These are phyloP conservation scores for Drosophila phalerata DNA, from an alignment of 2,888 invertebrate genomes.

Conservation along the genomic window DNA sequence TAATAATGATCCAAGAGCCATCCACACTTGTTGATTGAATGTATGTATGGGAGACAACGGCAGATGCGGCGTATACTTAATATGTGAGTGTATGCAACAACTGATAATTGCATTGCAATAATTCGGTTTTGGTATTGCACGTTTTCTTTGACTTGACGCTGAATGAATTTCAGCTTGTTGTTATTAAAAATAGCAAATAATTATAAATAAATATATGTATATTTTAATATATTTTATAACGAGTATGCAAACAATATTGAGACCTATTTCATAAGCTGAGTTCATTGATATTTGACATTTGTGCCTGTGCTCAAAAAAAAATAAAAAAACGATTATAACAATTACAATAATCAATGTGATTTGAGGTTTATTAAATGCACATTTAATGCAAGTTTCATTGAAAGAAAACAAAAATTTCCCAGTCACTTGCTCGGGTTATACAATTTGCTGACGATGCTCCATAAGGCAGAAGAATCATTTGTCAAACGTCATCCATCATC, in stretches of 20 bases:
- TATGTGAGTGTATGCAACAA: constrained; percentile 58
- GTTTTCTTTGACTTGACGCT: constrained; percentile 51
- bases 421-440: constrained; percentile 38
- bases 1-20: constrained; percentile 22
- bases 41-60: constrained; percentile 6
- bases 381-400: constrained; percentile 4
- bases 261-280: constrained; percentile 73
- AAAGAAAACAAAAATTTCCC: background rate
- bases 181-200: constrained; percentile 61
- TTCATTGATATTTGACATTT: constrained; percentile 77
- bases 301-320: constrained; percentile 2
- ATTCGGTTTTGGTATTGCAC: constrained; percentile 36
- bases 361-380: constrained; percentile 2
- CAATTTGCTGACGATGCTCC: constrained; percentile 43
- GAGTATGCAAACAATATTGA: constrained; percentile 17
- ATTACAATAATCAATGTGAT: background rate
- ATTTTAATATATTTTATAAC: background rate
- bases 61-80: constrained; percentile 63
- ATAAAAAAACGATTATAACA: background rate
- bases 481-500: constrained; percentile 65
- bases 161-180: constrained; percentile 67
- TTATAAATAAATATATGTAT: constrained; percentile 46
- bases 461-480: constrained; percentile 39
- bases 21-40: constrained; percentile 24
- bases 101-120: constrained; percentile 64